These are phyloP conservation scores for Clarias gariepinus DNA, from an alignment of 2,113 vertebrate species.

Conservation along the genomic window DNA sequence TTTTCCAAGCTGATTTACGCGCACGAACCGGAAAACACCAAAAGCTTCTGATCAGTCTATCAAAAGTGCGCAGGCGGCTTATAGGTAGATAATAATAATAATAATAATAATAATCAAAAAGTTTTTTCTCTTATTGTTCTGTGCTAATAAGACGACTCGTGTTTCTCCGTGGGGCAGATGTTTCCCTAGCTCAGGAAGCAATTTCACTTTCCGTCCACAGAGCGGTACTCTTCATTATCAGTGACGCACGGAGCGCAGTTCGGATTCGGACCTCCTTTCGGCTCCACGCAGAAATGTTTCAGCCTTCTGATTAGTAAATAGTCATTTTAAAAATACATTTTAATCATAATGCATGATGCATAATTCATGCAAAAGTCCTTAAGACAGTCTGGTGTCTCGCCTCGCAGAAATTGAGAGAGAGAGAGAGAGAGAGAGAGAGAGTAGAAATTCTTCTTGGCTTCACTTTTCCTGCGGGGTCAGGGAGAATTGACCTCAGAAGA, in stretches of 20 bases:
- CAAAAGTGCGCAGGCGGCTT: not conserved
- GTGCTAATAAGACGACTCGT: constrained; percentile 6
- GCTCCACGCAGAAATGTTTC: constrained; percentile 40
- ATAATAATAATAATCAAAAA: not conserved
- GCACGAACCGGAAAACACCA: not conserved
- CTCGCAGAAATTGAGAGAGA: not conserved
- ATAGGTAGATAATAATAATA: not conserved
- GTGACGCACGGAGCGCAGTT: constrained; percentile 50
- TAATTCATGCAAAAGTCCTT: not conserved
- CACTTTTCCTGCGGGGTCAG: constrained; percentile 88
- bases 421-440: constrained; percentile 34
- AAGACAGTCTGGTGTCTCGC: not conserved
- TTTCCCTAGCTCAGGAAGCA: constrained; percentile 62
- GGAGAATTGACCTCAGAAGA: constrained; percentile 92
- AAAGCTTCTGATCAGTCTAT: not conserved
- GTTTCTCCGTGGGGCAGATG: constrained; percentile 54
- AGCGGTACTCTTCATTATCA: constrained; percentile 80
- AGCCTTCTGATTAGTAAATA: not conserved
- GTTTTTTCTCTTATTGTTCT: too few species aligned
- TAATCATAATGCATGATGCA: too few species aligned
- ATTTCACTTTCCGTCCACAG: constrained; percentile 74
- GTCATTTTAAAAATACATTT: not conserved
- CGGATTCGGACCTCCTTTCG: constrained; percentile 46
- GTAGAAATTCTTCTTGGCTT: constrained; percentile 75
- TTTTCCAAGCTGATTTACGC: not conserved